Conservation (phyloP, 2,888 invertebrate genomes). For the Lycocerus yunnanus region DNA sequence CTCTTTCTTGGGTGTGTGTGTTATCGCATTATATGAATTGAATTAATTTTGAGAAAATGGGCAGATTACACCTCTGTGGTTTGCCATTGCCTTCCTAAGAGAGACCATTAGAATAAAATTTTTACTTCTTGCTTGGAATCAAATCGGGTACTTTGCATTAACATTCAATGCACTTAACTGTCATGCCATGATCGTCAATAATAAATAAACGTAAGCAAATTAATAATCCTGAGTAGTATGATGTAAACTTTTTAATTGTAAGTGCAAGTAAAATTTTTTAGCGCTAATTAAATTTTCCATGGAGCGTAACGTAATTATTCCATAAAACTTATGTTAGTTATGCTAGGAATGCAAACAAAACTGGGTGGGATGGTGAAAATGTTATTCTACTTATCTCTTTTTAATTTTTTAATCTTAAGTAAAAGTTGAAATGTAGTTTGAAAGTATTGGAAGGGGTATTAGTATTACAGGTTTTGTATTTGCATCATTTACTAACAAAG, state of each 20-base stretch:
- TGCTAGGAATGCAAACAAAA: background rate
- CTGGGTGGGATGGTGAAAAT: background rate
- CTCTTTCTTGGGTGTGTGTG: too few relatives aligned
- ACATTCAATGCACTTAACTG: too few relatives aligned
- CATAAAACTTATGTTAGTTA: background rate
- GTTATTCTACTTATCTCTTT: background rate
- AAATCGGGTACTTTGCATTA: too few relatives aligned
- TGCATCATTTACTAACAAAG: background rate
- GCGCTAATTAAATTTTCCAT: background rate
- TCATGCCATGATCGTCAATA: too few relatives aligned
- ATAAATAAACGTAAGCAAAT: background rate
- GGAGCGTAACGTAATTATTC: background rate
- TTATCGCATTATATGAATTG: too few relatives aligned
- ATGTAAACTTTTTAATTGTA: background rate
- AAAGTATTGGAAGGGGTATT: background rate
- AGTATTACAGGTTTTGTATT: background rate
- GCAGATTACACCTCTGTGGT: too few relatives aligned
- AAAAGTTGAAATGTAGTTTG: background rate
- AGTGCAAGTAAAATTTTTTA: background rate
- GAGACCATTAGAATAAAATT: too few relatives aligned
- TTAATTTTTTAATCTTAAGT: background rate
- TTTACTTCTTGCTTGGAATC: too few relatives aligned
- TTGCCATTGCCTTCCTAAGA: too few relatives aligned
- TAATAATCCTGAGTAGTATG: background rate
- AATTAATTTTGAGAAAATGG: too few relatives aligned